phyloP scores from a whole-genome alignment of 1,140 invertebrate species.

The Leptinotarsa undecemlineata region DNA sequence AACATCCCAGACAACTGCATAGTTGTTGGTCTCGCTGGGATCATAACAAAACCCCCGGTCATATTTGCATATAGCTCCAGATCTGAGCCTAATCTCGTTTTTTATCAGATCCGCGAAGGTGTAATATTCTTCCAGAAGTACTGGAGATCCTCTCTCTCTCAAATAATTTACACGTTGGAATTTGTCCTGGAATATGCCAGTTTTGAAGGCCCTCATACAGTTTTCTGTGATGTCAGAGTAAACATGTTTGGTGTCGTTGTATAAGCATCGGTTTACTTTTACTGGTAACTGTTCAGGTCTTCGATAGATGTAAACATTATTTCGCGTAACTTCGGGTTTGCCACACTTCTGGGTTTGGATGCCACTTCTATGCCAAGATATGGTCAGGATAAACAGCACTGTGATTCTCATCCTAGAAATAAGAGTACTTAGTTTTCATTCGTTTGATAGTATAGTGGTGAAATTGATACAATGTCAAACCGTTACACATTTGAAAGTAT shows the following conservation, averaged over 20 bases:
- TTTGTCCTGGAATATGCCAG: slow-evolving; percentile 11
- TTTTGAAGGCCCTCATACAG: slow-evolving; percentile 14
- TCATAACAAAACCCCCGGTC: slow-evolving; percentile 21
- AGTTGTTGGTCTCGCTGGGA: slow-evolving; percentile 10
- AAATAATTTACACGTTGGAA: not conserved
- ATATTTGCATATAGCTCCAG: not conserved
- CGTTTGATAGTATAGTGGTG: not conserved
- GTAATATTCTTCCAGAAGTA: slow-evolving; percentile 2
- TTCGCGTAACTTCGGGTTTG: not conserved
- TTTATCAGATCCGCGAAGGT: not conserved
- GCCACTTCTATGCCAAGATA: not conserved
- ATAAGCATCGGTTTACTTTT: slow-evolving; percentile 7
- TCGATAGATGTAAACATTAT: slow-evolving; percentile 7
- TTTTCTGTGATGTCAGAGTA: slow-evolving; percentile 14
- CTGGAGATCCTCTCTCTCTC: slow-evolving; percentile 4
- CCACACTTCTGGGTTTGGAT: not conserved
- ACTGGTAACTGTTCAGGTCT: not conserved
- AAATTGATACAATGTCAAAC: too few relatives aligned
- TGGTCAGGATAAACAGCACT: not conserved
- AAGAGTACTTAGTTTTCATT: not conserved
- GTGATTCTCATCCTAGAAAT: slow-evolving; percentile 1
- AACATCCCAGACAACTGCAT: slow-evolving; percentile 15
- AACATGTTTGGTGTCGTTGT: not conserved
- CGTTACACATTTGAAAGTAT: too few relatives aligned
- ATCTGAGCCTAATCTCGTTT: slow-evolving; percentile 1